Percentiles rank a stretch among this genome's conserved stretches.
Evolutionary conservation across 2,888 invertebrate species (phyloP).

Genomic region (Amphimallon solstitiale): DNA sequence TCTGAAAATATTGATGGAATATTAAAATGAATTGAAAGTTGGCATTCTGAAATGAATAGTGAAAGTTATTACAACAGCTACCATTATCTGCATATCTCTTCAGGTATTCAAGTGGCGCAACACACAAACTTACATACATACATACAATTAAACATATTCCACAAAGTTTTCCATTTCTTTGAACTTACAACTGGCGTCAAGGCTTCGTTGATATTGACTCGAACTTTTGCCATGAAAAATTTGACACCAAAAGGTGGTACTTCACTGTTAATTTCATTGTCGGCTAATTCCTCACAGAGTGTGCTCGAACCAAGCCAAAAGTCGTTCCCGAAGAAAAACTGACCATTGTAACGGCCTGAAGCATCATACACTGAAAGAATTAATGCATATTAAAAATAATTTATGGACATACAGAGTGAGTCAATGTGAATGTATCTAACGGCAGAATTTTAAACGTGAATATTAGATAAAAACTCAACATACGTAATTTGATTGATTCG

Average conservation of each 20-base stretch:
- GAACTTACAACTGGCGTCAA: constrained; percentile 60
- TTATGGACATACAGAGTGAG: too few species aligned
- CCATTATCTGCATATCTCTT: not conserved
- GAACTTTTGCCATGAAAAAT: constrained; percentile 70
- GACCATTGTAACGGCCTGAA: constrained; percentile 81
- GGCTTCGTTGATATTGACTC: constrained; percentile 57
- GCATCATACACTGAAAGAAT: constrained; percentile 80
- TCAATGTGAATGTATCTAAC: too few species aligned
- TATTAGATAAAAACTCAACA: too few species aligned
- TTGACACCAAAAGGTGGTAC: constrained; percentile 70
- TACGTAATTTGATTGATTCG: too few species aligned
- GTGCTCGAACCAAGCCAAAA: constrained; percentile 82
- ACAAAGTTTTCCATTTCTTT: not conserved
- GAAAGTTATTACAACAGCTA: not conserved
- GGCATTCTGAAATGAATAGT: not conserved
- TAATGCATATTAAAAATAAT: too few species aligned
- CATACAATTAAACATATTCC: not conserved
- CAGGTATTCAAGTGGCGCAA: not conserved
- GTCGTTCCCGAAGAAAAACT: constrained; percentile 82
- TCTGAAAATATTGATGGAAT: not conserved
- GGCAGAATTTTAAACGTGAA: too few species aligned
- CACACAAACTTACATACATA: too few species aligned
- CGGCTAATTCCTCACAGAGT: constrained; percentile 74
- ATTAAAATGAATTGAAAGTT: not conserved
- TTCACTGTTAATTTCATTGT: constrained; percentile 65